Evolutionary conservation across 2,113 vertebrate genomes (phyloP).

Genomic region (Lepisosteus oculatus): DNA sequence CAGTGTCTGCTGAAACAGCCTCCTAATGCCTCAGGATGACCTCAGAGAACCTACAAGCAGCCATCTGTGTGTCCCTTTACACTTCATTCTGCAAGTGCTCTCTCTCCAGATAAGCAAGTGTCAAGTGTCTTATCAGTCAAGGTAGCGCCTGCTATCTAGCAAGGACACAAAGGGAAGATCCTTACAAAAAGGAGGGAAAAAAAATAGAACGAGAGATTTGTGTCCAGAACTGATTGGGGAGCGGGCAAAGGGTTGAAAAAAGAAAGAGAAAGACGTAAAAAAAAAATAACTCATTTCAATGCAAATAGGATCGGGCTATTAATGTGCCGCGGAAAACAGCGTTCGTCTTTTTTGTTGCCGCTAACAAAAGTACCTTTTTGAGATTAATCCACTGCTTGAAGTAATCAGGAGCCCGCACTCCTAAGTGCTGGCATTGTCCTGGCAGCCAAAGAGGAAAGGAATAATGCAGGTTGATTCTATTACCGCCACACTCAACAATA

Average conservation of each 20-base stretch:
- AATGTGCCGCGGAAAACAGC: conserved; percentile 56
- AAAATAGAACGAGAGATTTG: conserved; percentile 20
- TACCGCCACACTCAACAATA: conserved; percentile 33
- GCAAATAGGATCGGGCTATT: conserved; percentile 80
- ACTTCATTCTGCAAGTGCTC: conserved; percentile 1
- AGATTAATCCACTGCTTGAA: conserved; percentile 87
- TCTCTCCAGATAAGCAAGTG: conserved; percentile 9
- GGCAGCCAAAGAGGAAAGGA: conserved; percentile 70
- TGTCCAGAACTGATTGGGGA: neutral
- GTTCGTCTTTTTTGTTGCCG: conserved; percentile 26
- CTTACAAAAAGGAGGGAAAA: conserved; percentile 23
- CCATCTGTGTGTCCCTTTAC: conserved; percentile 15
- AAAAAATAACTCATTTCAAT: conserved; percentile 78
- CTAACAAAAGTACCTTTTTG: conserved; percentile 76
- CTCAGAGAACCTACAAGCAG: conserved; percentile 2
- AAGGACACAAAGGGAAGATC: conserved; percentile 31
- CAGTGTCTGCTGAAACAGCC: conserved; percentile 16
- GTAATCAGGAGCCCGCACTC: conserved; percentile 79
- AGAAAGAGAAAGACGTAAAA: conserved; percentile 41
- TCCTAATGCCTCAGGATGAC: conserved; percentile 18
- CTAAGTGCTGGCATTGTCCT: conserved; percentile 79
- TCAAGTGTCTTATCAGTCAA: conserved; percentile 23
- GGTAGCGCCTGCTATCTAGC: conserved; percentile 23
- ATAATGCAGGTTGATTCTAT: conserved; percentile 55
- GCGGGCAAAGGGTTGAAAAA: neutral